Conservation (phyloP, 2,888 invertebrate genomes). For the Hirtodrosophila trivittata region DNA sequence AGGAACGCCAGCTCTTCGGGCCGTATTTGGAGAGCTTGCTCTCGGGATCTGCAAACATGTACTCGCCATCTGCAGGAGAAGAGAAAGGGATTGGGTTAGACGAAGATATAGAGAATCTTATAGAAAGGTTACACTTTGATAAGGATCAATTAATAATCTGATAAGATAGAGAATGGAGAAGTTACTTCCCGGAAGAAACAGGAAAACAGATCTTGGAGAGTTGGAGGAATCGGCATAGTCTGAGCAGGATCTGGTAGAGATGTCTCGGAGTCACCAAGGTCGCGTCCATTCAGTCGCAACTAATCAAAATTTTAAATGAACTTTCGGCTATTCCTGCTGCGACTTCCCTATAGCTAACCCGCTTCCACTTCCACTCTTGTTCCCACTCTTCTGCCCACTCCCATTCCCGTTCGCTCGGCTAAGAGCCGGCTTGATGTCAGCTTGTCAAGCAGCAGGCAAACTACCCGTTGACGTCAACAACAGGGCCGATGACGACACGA, state of each 20-base stretch:
- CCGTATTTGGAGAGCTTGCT: slow-evolving; percentile 98
- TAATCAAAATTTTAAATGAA: slow-evolving; percentile 74
- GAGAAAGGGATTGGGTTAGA: not conserved
- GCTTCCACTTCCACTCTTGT: not conserved
- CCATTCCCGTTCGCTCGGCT: not conserved
- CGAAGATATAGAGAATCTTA: not conserved
- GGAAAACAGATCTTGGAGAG: no score
- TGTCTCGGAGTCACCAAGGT: no score
- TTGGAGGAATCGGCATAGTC: no score
- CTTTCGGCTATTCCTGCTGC: slow-evolving; percentile 53
- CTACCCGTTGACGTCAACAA: slow-evolving; percentile 60
- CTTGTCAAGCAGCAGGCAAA: slow-evolving; percentile 73
- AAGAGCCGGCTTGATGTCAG: slow-evolving; percentile 55
- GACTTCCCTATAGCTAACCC: slow-evolving; percentile 19
- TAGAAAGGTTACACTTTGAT: not conserved
- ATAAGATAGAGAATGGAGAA: not conserved
- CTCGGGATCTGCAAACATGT: slow-evolving; percentile 96
- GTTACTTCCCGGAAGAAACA: no score
- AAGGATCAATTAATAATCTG: no score
- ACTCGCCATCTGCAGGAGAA: slow-evolving; percentile 94
- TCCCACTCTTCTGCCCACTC: no score
- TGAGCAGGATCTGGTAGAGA: no score
- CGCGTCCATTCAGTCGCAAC: slow-evolving; percentile 36
- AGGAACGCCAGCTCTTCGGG: slow-evolving; percentile 97
- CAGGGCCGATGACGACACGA: slow-evolving; percentile 68